Conservation (phyloP, 2,888 invertebrate species). For the Eristalis intricaria region DNA sequence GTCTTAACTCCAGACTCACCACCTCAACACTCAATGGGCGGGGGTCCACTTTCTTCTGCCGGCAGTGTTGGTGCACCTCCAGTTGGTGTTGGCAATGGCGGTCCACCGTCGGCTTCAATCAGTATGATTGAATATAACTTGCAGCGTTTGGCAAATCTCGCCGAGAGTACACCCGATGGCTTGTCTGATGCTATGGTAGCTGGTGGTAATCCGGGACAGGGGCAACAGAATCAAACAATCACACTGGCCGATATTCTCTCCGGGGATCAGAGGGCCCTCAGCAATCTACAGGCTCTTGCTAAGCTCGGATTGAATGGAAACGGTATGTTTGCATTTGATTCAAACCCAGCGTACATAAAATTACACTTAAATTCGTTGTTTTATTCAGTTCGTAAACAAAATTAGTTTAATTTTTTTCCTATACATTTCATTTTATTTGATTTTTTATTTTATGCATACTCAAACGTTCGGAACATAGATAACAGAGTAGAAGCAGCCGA, state of each 20-base stretch:
- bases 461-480: constrained; percentile 17
- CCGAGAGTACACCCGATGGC: constrained; percentile 84
- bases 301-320: constrained; percentile 89
- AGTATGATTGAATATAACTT: constrained; percentile 94
- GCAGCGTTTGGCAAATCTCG: constrained; percentile 88
- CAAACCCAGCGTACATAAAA: constrained; percentile 13
- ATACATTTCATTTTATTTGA: constrained; percentile 27
- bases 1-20: constrained; percentile 81
- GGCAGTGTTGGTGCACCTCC: constrained; percentile 57
- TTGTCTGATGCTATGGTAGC: constrained; percentile 78
- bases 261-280: constrained; percentile 89
- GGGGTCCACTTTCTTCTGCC: constrained; percentile 57
- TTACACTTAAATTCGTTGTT: constrained; percentile 29
- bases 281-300: constrained; percentile 94
- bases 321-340: constrained; percentile 82
- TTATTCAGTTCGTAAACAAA: constrained; percentile 39
- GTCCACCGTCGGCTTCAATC: constrained; percentile 81
- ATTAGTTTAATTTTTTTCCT: constrained; percentile 32
- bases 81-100: constrained; percentile 79
- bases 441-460: constrained; percentile 33
- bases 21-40: constrained; percentile 78
- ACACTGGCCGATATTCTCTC: constrained; percentile 89
- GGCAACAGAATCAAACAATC: constrained; percentile 85
- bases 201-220: constrained; percentile 78
- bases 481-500: constrained; percentile 32